These are phyloP conservation scores for Xerus rutilus DNA, from an alignment of 2,797 vertebrate species.

Conservation along the genomic window DNA sequence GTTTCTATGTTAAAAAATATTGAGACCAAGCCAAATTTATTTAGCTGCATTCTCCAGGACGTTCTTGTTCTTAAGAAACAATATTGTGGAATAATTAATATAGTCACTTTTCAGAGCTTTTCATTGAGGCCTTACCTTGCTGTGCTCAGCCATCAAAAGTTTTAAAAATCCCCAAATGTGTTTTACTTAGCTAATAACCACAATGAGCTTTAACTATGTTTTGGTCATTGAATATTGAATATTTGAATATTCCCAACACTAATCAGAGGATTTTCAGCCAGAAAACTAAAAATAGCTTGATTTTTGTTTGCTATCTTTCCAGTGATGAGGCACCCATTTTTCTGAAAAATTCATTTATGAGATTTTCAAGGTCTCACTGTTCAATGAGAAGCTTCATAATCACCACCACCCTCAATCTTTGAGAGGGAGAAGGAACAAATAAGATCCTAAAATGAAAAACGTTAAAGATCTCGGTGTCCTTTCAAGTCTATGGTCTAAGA, in stretches of 20 bases:
- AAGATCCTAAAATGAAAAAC: not conserved
- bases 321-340: not conserved
- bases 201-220: constrained; percentile 11
- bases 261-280: not conserved
- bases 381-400: not conserved
- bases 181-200: constrained; percentile 17
- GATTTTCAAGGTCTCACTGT: constrained; percentile 26
- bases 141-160: not conserved
- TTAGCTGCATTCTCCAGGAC: not conserved
- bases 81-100: constrained; percentile 4
- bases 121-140: not conserved
- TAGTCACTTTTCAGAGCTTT: constrained; percentile 29
- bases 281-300: not conserved
- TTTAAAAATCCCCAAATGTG: constrained; percentile 38
- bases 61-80: constrained; percentile 3
- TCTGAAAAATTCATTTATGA: not conserved
- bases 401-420: not conserved
- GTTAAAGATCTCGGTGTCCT: not conserved
- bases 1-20: constrained; percentile 36
- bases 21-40: constrained; percentile 41
- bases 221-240: not conserved
- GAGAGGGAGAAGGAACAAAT: not conserved
- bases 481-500: not conserved
- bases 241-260: not conserved
- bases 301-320: not conserved